Percentiles rank a stretch among this genome's conserved stretches.
phyloP scores from a whole-genome alignment of 2,888 invertebrate species.

The Mycalesis mineus region DNA sequence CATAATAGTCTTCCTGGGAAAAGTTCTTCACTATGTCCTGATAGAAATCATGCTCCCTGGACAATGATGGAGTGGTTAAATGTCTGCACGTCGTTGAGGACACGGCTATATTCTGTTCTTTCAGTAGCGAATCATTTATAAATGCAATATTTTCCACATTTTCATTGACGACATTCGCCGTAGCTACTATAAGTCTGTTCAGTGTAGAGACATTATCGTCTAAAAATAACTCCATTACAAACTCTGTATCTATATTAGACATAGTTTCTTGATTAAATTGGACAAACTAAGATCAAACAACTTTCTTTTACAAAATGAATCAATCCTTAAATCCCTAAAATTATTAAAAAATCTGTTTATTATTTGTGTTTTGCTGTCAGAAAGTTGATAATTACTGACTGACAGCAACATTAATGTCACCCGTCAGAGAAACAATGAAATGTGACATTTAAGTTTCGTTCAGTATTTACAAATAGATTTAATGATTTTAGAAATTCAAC shows the following conservation, averaged over 20 bases:
- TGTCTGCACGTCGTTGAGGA: conserved; percentile 16
- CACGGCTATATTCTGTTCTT: conserved; percentile 33
- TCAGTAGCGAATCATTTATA: conserved; percentile 42
- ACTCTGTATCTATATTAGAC: conserved; percentile 58
- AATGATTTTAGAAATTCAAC: no score
- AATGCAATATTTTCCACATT: conserved; percentile 52
- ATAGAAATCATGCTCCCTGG: conserved; percentile 39
- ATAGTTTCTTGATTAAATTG: conserved; percentile 1
- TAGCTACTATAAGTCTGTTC: conserved; percentile 57
- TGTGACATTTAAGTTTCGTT: no score
- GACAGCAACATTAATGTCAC: no score
- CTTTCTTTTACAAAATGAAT: no score
- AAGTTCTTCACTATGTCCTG: conserved; percentile 49
- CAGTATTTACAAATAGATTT: no score
- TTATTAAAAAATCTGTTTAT: no score
- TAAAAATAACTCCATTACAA: conserved; percentile 59
- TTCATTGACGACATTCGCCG: conserved; percentile 57
- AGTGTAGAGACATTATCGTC: conserved; percentile 57
- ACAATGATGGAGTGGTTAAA: conserved; percentile 21
- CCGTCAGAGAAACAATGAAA: no score
- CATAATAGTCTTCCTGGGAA: conserved; percentile 51
- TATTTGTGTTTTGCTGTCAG: no score
- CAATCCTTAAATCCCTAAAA: no score
- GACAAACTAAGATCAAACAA: no score
- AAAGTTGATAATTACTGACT: no score